Conservation (phyloP, 2,113 vertebrate genomes). For the Malurus alboscapulatus region DNA sequence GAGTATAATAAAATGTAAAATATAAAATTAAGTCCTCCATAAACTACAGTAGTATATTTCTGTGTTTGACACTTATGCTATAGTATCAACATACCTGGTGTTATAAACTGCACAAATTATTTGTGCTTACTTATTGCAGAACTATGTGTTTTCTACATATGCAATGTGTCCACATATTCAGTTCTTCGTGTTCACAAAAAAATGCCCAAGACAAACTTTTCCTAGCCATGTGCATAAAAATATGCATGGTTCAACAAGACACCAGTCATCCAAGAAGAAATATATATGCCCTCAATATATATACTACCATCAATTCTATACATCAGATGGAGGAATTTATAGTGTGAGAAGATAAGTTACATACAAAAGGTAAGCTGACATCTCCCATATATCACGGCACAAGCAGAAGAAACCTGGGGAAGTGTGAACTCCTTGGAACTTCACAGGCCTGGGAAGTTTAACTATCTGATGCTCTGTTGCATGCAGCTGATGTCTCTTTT, state of each 20-base stretch:
- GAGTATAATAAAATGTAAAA: neutral
- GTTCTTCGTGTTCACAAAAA: neutral
- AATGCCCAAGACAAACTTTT: neutral
- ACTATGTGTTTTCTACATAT: neutral
- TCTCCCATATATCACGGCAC: neutral
- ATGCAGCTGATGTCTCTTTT: neutral
- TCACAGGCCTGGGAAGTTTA: neutral
- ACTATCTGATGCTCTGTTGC: neutral
- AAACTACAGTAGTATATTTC: neutral
- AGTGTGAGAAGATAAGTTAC: neutral
- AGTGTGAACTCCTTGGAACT: neutral
- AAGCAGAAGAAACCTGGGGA: neutral
- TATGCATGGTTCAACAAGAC: neutral
- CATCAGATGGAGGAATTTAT: neutral
- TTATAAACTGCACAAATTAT: neutral
- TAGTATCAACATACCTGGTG: neutral
- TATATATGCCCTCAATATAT: neutral
- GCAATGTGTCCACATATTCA: neutral
- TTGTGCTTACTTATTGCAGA: neutral
- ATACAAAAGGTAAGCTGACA: neutral
- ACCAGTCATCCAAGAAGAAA: neutral
- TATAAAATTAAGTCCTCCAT: neutral
- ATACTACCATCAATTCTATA: neutral
- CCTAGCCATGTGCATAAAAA: fast-evolving
- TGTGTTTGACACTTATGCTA: neutral